Evolutionary conservation across 2,888 invertebrate species (phyloP), one percentile per base, ranked within the genome.

Genomic region (Parelbella ahira): DNA sequence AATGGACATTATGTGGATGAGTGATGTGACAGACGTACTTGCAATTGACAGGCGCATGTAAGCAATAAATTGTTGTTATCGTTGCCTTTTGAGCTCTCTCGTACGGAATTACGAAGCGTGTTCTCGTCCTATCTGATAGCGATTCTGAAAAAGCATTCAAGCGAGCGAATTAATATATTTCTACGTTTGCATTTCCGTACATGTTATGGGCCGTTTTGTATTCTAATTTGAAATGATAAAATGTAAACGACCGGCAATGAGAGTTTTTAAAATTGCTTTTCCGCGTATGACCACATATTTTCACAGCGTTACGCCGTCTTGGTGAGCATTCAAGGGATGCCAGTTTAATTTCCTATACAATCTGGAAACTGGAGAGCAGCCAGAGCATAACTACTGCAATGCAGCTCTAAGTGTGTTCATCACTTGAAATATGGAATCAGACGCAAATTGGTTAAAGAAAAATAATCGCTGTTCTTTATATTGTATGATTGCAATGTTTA

Each of bases 311-410:
- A 13, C 18, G 24, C 32, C 45, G 50, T 53, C 54, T 49, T 49
- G 45, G 56, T 48, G 48, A 62, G 61, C 58, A 68, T 68, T 69
- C 63, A 62, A 61, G 63, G 64, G 60, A 76, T 64, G 68, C 58
- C 57, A 57, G 59, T 63, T 71, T 71, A 76, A 79, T 77, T 79
- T 74, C 67, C 63, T 65, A 70, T 68, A 75, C 76, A 79, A 81
- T 82, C 69, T 77, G 50, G 58, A 62, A 73, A 58, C 77, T 84
- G 84, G 84, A 86, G 61, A 53, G 45, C 43, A 66, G 82, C 84
- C 83, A 83, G 79, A 56, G 49, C 46, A 63, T 68, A 67, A 65
- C 58, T 60, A 67, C 68, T 77, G 77, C 79, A 80, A 59, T 77
- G 80, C 81, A 58, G 54, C 51, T 50, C 44, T 48, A 47, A 38